Evolutionary conservation across 2,113 vertebrate genomes (phyloP).

Genomic region (Saccopteryx leptura): DNA sequence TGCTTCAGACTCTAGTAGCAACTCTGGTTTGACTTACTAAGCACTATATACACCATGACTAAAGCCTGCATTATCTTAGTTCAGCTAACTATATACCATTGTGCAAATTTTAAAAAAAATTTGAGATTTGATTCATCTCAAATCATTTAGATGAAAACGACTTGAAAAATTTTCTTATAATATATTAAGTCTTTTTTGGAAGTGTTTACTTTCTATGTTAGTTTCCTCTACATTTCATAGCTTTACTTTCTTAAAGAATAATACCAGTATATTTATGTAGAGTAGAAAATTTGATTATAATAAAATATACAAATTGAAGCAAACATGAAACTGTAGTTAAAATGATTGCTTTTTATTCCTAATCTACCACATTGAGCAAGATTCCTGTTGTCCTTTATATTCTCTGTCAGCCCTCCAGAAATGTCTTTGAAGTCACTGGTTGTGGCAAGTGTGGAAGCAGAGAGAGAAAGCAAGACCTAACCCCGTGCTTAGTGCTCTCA

Average conservation of each 20-base stretch:
- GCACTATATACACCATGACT: accelerated
- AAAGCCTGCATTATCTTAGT: not conserved
- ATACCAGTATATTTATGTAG: not conserved
- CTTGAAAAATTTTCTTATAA: not conserved
- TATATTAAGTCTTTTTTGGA: not conserved
- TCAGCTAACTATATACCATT: not conserved
- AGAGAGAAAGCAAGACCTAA: not conserved
- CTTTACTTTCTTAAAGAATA: not conserved
- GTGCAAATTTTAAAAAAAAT: not conserved
- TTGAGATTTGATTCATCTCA: too few relatives aligned
- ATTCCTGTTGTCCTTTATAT: constrained; percentile 9
- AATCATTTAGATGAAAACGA: not conserved
- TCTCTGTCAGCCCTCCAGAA: not conserved
- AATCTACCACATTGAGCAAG: not conserved
- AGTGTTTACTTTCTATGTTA: not conserved
- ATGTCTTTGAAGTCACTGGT: constrained; percentile 48
- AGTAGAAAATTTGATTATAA: not conserved
- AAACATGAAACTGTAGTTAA: not conserved
- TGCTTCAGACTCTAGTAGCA: not conserved
- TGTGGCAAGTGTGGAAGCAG: not conserved
- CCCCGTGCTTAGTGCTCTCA: not conserved
- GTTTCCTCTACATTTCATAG: not conserved
- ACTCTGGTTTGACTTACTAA: not conserved
- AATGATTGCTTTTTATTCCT: not conserved
- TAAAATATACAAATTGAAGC: constrained; percentile 10